A percentile compares a stretch with the other conserved stretches of the same genome.
Conservation (phyloP, 2,113 vertebrate species). For the Oncorhynchus nerka region DNA sequence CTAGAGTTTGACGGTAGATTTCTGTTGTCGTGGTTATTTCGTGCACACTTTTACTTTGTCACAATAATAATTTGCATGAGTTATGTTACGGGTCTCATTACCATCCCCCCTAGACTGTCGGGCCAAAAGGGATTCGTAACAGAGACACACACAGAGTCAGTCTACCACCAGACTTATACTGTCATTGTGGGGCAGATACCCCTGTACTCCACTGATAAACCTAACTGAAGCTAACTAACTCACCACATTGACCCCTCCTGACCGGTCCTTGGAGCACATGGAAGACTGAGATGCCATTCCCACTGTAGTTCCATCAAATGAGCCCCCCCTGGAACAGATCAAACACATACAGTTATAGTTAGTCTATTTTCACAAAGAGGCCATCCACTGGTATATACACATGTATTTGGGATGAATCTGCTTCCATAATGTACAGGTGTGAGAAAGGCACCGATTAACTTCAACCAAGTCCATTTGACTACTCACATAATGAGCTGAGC, state of each 20-base stretch:
- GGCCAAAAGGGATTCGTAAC: too few species aligned
- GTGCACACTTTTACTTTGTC: too few species aligned
- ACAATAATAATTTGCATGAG: too few species aligned
- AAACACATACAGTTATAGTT: background rate
- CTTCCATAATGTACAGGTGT: too few species aligned
- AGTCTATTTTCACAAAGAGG: background rate
- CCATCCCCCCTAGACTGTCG: too few species aligned
- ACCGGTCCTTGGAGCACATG: slow-evolving; percentile 84
- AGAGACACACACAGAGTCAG: background rate
- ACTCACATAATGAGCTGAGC: slow-evolving; percentile 92
- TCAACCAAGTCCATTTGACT: background rate
- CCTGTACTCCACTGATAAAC: background rate
- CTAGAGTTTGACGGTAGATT: too few species aligned
- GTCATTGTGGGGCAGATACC: background rate
- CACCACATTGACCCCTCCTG: slow-evolving; percentile 89
- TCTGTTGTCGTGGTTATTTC: too few species aligned
- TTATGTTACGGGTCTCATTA: too few species aligned
- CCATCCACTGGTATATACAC: background rate
- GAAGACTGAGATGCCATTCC: slow-evolving; percentile 88
- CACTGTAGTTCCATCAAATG: slow-evolving; percentile 78
- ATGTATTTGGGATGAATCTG: background rate
- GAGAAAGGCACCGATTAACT: background rate
- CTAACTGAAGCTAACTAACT: slow-evolving; percentile 44
- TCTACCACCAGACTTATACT: background rate
- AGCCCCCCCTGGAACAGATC: slow-evolving; percentile 66